Evolutionary conservation across 1,140 invertebrate genomes (phyloP), one percentile per base, ranked within the genome.

Genomic region (Bombus picipes): DNA sequence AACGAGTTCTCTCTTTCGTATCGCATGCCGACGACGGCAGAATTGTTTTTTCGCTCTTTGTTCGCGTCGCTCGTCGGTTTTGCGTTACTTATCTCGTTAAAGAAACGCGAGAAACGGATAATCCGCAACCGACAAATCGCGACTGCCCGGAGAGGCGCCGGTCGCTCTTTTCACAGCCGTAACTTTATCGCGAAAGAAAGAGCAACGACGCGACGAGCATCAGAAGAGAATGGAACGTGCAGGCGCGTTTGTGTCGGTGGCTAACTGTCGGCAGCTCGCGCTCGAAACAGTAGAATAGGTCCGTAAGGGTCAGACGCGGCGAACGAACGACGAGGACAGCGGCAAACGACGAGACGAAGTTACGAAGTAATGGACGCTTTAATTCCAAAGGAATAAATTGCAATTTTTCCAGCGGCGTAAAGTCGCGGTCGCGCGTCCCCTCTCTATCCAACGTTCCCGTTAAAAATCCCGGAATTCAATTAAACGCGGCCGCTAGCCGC

Each of bases 311-410:
- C 57, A 65, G 78, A 57, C 74, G 39, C 83, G 59, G 41, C 59
- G 66, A 68, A 39, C 39, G 22, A 68, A 22, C 59, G 62, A 68
- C 32, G 28, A 65, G 47, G 47, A 47, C 15, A 47, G 47, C 47
- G 15, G 47, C 47, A 6, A 47, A 18, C 47, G 47, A 59, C 37
- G 78, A 79, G 70, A 70, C 37, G 47, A 71, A 59, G 57, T 79
- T 83, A 75, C 65, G 10, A 28, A 59, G 87, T 89, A 85, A 87
- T 73, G 43, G 68, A 79, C 74, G 85, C 65, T 86, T 85, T 85
- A 84, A 89, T 91, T 89, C 81, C 74, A 70, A 87, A 81, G 85
- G 81, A 87, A 78, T 87, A 91, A 89, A 91, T 91, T 89, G 87
- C 87, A 87, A 89, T 91, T 90, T 85, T 91, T 87, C 84, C 81